These are phyloP conservation scores for Ochropleura leucogaster DNA, from an alignment of 2,888 invertebrate species.

Conservation along the genomic window DNA sequence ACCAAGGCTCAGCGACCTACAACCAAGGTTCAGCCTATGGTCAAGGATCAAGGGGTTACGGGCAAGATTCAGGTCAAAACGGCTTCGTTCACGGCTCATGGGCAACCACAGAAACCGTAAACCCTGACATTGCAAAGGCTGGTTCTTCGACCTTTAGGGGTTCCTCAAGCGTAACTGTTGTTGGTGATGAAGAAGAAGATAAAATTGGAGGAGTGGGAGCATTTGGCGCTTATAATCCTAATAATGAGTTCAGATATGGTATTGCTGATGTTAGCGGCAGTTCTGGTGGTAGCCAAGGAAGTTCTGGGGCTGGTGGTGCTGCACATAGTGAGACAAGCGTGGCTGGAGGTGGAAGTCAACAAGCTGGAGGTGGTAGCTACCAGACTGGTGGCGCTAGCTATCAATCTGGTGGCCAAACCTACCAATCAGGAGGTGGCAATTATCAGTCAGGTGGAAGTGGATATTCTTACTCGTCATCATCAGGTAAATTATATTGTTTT, in stretches of 20 bases:
- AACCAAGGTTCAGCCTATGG: conserved; percentile 53
- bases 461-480: conserved; percentile 82
- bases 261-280: conserved; percentile 81
- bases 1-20: conserved; percentile 39
- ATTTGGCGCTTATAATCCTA: conserved; percentile 81
- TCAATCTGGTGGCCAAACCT: conserved; percentile 53
- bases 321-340: conserved; percentile 62
- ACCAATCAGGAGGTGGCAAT: conserved; percentile 49
- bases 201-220: conserved; percentile 82
- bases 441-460: conserved; percentile 69
- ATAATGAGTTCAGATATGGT: conserved; percentile 85
- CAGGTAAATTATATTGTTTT: conserved; percentile 72
- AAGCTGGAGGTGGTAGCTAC: conserved; percentile 62
- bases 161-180: conserved; percentile 79
- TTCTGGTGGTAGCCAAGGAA: conserved; percentile 59
- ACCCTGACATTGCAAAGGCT: conserved; percentile 84
- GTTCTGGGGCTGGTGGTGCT: conserved; percentile 56
- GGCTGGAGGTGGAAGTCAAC: conserved; percentile 57
- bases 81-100: conserved; percentile 82
- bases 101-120: conserved; percentile 88
- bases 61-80: conserved; percentile 49
- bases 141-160: conserved; percentile 81
- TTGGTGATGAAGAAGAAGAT: conserved; percentile 85
- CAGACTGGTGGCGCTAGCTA: conserved; percentile 62
- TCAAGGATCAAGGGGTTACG: conserved; percentile 49